Evolutionary conservation across 1,140 invertebrate genomes (phyloP).

Genomic region (Vanessa atalanta): DNA sequence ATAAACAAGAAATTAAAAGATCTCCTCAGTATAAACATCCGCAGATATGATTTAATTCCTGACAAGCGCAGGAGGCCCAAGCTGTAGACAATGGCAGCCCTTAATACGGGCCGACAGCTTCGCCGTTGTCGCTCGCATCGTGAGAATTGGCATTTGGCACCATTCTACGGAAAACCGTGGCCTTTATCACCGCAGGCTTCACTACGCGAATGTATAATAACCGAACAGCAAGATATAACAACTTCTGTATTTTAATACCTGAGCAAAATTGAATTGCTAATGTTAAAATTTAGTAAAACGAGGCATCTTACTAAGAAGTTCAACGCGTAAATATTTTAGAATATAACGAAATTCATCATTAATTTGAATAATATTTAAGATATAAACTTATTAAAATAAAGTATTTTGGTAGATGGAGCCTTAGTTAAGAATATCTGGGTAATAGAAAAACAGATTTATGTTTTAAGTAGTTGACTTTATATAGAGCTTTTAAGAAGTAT

Average conservation of each 20-base stretch:
- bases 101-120: constrained; percentile 1
- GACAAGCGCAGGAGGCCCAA: constrained; percentile 5
- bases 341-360: too few species aligned
- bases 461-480: too few species aligned
- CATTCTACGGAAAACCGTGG: constrained; percentile 8
- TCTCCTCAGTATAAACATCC: too few species aligned
- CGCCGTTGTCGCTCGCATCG: neutral
- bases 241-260: neutral
- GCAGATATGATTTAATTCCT: constrained; percentile 2
- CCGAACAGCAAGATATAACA: neutral
- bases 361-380: too few species aligned
- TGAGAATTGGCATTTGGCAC: constrained; percentile 11
- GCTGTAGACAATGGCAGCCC: constrained; percentile 3
- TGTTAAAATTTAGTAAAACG: too few species aligned
- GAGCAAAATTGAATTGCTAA: too few species aligned
- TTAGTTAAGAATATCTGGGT: too few species aligned
- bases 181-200: neutral
- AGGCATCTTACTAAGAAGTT: too few species aligned
- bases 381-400: too few species aligned
- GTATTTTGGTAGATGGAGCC: too few species aligned
- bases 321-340: too few species aligned
- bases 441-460: too few species aligned
- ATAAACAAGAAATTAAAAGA: neutral
- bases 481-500: neutral
- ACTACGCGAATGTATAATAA: neutral